A percentile compares a stretch with the other conserved stretches of the same genome.
phyloP scores from a whole-genome alignment of 2,797 vertebrate species.

The Thripadectes ignobilis region DNA sequence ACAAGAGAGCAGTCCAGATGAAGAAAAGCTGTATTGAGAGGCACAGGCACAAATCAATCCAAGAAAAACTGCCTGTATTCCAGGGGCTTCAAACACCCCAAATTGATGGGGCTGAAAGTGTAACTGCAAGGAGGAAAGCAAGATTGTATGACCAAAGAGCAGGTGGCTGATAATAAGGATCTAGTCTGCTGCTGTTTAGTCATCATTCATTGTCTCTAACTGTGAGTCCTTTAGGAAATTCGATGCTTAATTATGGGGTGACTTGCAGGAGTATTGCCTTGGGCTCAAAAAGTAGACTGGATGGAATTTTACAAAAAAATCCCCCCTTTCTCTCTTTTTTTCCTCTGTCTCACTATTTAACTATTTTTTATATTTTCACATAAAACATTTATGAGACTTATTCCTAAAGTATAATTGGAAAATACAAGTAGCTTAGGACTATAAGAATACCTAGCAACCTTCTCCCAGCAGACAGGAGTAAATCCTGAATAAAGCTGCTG shows the following conservation, averaged over 20 bases:
- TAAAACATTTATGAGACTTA: background rate
- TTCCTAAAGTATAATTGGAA: background rate
- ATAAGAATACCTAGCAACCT: background rate
- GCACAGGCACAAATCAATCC: accelerated
- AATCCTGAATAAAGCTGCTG: background rate
- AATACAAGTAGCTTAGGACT: constrained; percentile 18
- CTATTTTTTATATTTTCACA: background rate
- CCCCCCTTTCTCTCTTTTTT: background rate
- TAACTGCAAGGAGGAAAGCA: background rate
- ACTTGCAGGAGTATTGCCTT: background rate
- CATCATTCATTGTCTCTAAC: background rate
- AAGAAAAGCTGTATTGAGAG: background rate
- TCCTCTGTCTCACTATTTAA: background rate
- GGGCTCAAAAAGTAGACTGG: background rate
- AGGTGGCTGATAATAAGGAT: background rate
- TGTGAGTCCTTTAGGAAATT: background rate
- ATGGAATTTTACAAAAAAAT: background rate
- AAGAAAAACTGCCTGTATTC: background rate
- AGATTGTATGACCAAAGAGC: background rate
- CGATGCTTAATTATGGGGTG: background rate
- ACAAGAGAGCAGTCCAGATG: background rate
- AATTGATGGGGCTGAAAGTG: background rate
- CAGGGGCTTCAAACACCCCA: background rate
- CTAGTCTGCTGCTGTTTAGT: background rate
- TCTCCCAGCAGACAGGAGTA: background rate